phyloP scores from a whole-genome alignment of 2,113 vertebrate species.

The Natator depressus region DNA sequence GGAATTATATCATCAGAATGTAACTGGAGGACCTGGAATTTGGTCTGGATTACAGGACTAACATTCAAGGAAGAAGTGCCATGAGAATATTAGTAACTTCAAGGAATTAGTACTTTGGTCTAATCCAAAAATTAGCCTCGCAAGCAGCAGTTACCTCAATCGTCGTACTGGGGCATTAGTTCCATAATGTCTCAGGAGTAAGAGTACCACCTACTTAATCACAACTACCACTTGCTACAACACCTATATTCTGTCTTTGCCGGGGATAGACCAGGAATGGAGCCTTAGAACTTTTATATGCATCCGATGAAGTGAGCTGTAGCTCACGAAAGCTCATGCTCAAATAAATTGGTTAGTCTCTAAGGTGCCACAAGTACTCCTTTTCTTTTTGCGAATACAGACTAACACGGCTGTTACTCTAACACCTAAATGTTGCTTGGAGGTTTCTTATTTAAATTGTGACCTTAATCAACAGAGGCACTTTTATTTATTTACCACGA shows the following conservation, averaged over 20 bases:
- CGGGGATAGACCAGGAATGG: no score
- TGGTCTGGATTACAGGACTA: neutral
- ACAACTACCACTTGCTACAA: neutral
- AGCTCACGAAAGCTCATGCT: no score
- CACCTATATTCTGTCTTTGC: no score
- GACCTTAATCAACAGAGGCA: neutral
- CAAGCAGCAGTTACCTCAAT: neutral
- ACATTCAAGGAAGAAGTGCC: neutral
- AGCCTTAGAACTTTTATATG: no score
- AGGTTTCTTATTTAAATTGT: neutral
- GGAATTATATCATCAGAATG: neutral
- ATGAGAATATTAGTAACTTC: neutral
- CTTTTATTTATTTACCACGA: neutral
- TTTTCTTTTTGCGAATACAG: no score
- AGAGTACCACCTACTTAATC: neutral
- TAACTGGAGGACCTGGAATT: neutral
- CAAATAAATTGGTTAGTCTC: no score
- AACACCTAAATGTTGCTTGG: neutral
- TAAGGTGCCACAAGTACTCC: no score
- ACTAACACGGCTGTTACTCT: no score
- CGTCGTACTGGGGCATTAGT: neutral
- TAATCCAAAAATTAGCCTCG: neutral
- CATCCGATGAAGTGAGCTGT: no score
- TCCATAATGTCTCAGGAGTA: neutral
- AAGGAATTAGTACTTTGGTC: neutral